These are phyloP conservation scores for Drosophila anceps DNA, from an alignment of 2,888 invertebrate species.

Conservation along the genomic window DNA sequence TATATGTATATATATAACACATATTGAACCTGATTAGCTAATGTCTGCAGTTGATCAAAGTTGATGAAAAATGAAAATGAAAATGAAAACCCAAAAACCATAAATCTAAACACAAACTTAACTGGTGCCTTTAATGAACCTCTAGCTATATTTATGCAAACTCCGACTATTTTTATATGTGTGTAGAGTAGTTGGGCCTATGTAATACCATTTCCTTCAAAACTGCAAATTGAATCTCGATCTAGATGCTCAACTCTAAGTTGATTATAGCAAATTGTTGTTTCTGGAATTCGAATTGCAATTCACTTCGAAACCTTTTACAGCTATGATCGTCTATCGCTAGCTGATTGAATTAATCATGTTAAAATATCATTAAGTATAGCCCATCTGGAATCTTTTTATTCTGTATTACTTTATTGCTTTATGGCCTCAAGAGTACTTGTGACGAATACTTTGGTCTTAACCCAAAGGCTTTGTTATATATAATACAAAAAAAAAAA, in stretches of 20 bases:
- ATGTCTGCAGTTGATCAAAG: constrained; percentile 3
- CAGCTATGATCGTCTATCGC: background rate
- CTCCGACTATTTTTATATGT: background rate
- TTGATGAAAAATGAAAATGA: constrained; percentile 20
- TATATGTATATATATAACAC: background rate
- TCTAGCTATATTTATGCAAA: background rate
- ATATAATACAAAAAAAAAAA: background rate
- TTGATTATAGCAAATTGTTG: background rate
- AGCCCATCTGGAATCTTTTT: background rate
- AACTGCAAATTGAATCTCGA: background rate
- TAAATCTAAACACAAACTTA: constrained; percentile 18
- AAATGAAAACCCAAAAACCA: constrained; percentile 12
- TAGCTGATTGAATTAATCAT: background rate
- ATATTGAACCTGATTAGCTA: constrained; percentile 29
- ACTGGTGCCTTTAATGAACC: constrained; percentile 28
- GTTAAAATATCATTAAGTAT: background rate
- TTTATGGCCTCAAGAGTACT: background rate
- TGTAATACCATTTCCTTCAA: background rate
- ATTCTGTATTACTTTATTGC: background rate
- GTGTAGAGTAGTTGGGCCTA: background rate
- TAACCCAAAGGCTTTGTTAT: background rate
- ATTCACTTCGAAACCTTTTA: background rate
- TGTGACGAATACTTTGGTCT: background rate
- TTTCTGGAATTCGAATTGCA: background rate
- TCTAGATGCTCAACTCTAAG: background rate